Conservation (phyloP, 2,888 invertebrate genomes). For the Megastigmus dorsalis region DNA sequence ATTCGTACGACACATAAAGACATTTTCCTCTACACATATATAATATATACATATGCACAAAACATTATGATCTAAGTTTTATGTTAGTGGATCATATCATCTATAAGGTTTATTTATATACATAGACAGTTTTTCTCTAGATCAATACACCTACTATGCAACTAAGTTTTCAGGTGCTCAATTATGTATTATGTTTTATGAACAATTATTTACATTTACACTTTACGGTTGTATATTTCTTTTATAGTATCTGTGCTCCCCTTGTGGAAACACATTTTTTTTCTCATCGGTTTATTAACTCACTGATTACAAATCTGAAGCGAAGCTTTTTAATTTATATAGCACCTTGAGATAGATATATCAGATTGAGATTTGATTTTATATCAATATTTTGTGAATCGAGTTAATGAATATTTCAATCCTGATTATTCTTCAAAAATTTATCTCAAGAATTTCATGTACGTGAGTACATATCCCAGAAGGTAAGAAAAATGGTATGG, state of each 20-base stretch:
- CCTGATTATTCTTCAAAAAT: too few species aligned
- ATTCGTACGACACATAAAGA: too few species aligned
- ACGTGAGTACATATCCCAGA: too few species aligned
- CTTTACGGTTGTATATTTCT: background rate
- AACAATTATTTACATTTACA: conserved; percentile 14
- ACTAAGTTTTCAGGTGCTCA: conserved; percentile 17
- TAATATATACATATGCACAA: background rate
- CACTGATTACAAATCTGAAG: too few species aligned
- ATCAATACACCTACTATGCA: conserved; percentile 18
- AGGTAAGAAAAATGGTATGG: too few species aligned
- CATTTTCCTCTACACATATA: too few species aligned
- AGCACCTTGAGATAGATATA: background rate
- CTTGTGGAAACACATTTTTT: conserved; percentile 25
- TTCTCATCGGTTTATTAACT: too few species aligned
- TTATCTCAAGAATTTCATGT: too few species aligned
- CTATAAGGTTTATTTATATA: background rate
- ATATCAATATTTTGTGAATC: background rate
- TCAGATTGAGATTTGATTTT: background rate
- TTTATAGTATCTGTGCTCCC: background rate
- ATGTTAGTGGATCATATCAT: background rate
- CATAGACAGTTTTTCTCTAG: conserved; percentile 13
- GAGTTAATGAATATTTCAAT: too few species aligned
- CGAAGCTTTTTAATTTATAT: too few species aligned
- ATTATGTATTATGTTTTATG: background rate
- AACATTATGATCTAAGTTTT: background rate